A percentile compares a stretch with the other conserved stretches of the same genome.
phyloP scores from a whole-genome alignment of 2,888 invertebrate species.

The Ophion ventricosus region DNA sequence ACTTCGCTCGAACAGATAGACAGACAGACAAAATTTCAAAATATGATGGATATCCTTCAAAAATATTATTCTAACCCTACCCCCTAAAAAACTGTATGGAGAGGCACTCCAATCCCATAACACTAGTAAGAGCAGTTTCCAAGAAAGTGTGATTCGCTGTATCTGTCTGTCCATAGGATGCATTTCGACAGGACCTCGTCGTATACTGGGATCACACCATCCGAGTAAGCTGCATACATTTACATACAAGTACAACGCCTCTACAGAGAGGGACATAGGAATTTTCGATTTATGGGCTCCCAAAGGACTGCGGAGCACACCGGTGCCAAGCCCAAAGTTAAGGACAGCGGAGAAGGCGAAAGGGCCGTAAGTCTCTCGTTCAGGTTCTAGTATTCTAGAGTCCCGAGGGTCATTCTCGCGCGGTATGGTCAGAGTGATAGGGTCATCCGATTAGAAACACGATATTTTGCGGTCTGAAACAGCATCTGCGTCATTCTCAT shows the following conservation, averaged over 20 bases:
- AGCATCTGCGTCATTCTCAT: conserved; percentile 82
- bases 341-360: conserved; percentile 59
- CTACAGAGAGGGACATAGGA: conserved; percentile 72
- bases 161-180: background rate
- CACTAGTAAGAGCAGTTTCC: no score
- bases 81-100: no score
- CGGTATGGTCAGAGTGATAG: conserved; percentile 82
- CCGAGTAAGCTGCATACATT: conserved; percentile 26
- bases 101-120: no score
- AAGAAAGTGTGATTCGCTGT: no score
- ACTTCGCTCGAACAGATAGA: no score
- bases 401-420: conserved; percentile 66
- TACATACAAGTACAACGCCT: conserved; percentile 19
- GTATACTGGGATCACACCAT: conserved; percentile 72
- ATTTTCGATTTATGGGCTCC: conserved; percentile 83
- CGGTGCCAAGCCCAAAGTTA: conserved; percentile 53
- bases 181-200: conserved; percentile 75
- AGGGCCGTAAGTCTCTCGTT: conserved; percentile 57
- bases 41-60: no score
- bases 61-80: no score
- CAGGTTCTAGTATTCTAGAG: conserved; percentile 52
- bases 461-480: conserved; percentile 80
- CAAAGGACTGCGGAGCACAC: conserved; percentile 69
- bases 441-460: conserved; percentile 82
- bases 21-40: no score